Percentiles rank a stretch among this genome's conserved stretches.
These are phyloP conservation scores for Erebia epiphron DNA, from an alignment of 2,888 invertebrate genomes.

Conservation along the genomic window DNA sequence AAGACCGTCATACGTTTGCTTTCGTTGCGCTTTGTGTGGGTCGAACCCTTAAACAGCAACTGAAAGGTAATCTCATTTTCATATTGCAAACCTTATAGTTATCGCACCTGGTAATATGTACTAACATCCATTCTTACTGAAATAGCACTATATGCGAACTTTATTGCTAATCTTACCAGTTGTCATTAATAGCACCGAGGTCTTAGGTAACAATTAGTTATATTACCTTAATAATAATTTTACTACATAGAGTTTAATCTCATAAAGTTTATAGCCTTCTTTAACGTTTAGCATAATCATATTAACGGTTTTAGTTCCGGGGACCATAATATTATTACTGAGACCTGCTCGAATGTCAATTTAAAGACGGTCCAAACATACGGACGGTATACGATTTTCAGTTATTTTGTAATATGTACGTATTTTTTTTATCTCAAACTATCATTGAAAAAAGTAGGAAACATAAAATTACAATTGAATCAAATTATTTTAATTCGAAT, in stretches of 20 bases:
- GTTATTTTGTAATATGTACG: too few relatives aligned
- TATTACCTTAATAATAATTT: slow-evolving; percentile 6
- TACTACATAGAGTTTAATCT: background rate
- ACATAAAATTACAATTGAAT: too few relatives aligned
- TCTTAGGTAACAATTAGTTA: slow-evolving; percentile 7
- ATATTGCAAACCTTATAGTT: too few relatives aligned
- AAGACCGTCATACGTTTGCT: too few relatives aligned
- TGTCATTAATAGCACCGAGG: slow-evolving; percentile 3
- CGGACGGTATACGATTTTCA: too few relatives aligned
- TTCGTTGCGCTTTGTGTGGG: too few relatives aligned
- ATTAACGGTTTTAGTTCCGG: background rate
- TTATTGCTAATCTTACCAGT: slow-evolving; percentile 7
- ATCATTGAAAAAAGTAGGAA: too few relatives aligned
- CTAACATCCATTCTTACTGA: background rate
- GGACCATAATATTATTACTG: background rate
- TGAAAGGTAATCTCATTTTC: too few relatives aligned
- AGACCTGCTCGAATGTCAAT: background rate
- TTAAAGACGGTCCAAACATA: too few relatives aligned
- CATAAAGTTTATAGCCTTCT: slow-evolving; percentile 5
- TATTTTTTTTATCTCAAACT: too few relatives aligned
- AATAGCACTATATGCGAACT: background rate
- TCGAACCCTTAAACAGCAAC: too few relatives aligned
- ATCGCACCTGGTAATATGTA: background rate
- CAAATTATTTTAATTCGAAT: too few relatives aligned
- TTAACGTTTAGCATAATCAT: background rate